Evolutionary conservation across 2,888 invertebrate species (phyloP), one percentile per base, ranked within the genome.

Genomic region (Orchesellides sinensis): DNA sequence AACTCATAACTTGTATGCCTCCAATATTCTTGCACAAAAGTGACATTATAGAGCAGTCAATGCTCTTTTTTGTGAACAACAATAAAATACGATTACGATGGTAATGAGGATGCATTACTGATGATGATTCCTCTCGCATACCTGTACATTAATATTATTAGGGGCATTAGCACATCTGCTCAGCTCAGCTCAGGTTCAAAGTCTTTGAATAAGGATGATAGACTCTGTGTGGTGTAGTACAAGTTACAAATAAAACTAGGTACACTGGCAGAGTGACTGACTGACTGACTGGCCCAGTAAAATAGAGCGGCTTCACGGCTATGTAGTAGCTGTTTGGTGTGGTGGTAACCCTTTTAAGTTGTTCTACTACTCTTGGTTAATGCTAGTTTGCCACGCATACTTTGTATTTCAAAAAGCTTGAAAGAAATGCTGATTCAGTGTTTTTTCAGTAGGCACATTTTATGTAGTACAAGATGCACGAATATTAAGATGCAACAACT

Each of bases 1-100:
- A 21, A 21, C 40, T 74, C 23, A 74, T n/a, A 74, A 35, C 73
- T 63, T 35, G 61, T 54, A 65, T 74, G 63, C 25, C 35, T 61
- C 47, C n/a, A n/a, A n/a, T 47, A 29, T 49, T 61, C 73, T 59
- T 66, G 66, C 40, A 74, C 56, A 61, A 74, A 81, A 74, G n/a
- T 80, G 68, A 68, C 61, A 74, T 81, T 81, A 81, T 81, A 68
- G 81, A 81, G 81, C 81, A 81, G 81, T 81, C 81, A 81, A 81
- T 81, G 81, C 81, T 81, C 81, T 66, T 72, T n/a, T n/a, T 81
- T 68, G 59, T 27, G 66, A 72, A 65, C 70, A 66, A 68, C 70
- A 72, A 61, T 70, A 63, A n/a, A 63, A 56, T 75, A 66, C 54
- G 56, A 75, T 75, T 75, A 66, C 54, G 45, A 66, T 75, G 65